Conservation (phyloP, 1,140 invertebrate genomes). For the Amyelois transitella region DNA sequence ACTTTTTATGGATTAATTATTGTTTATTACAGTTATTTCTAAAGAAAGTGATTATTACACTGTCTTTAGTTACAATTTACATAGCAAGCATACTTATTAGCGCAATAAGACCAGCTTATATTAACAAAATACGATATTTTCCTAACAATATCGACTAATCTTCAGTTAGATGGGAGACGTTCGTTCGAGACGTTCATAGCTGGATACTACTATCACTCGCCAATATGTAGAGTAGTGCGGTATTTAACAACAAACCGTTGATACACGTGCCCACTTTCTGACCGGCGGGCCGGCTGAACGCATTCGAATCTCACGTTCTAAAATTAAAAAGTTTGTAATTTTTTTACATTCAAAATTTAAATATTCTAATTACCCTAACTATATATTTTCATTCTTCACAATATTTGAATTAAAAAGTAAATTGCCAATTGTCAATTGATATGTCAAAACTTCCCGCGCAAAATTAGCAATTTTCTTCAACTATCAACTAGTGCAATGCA, state of each 20-base stretch:
- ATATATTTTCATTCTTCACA: neutral
- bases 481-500: slow-evolving; percentile 44
- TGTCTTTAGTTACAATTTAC: too few species aligned
- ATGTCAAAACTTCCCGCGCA: slow-evolving; percentile 12
- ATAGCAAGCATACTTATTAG: too few species aligned
- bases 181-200: too few species aligned
- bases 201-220: slow-evolving; percentile 21
- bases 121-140: too few species aligned
- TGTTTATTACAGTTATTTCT: too few species aligned
- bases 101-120: too few species aligned
- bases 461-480: slow-evolving; percentile 1
- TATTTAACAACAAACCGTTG: slow-evolving; percentile 60
- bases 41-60: too few species aligned
- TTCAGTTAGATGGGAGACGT: too few species aligned
- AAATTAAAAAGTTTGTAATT: slow-evolving; percentile 31
- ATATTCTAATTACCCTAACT: neutral
- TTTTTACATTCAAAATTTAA: neutral
- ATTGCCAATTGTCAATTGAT: neutral
- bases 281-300: slow-evolving; percentile 47
- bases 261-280: slow-evolving; percentile 55
- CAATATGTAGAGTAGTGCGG: slow-evolving; percentile 60
- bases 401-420: neutral
- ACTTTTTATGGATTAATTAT: too few species aligned
- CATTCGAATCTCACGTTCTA: slow-evolving; percentile 23
- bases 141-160: too few species aligned